Conservation (phyloP, 2,888 invertebrate genomes). For the Ormyrus rosae region DNA sequence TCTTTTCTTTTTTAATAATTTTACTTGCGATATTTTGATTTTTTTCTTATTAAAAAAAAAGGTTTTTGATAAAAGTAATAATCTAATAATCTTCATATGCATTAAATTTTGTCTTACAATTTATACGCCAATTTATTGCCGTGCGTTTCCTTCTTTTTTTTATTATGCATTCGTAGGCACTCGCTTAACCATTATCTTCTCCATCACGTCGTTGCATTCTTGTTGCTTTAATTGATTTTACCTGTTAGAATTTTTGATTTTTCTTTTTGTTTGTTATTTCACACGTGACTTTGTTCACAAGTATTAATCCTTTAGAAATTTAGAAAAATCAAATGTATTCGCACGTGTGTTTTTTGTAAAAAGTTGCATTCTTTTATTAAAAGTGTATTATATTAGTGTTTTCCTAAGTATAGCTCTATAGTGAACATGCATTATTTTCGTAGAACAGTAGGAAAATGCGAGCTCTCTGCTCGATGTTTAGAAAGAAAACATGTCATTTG, state of each 20-base stretch:
- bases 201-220: slow-evolving; percentile 11
- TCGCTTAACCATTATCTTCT: slow-evolving; percentile 42
- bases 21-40: no score
- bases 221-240: neutral
- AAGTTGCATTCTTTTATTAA: neutral
- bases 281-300: slow-evolving; percentile 1
- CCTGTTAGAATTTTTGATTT: neutral
- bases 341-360: slow-evolving; percentile 48
- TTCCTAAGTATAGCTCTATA: neutral
- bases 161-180: slow-evolving; percentile 45
- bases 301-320: slow-evolving; percentile 16
- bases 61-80: no score
- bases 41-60: no score
- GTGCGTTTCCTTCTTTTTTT: slow-evolving; percentile 34
- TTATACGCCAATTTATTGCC: slow-evolving; percentile 36
- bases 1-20: no score
- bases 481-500: neutral
- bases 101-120: neutral
- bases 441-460: neutral
- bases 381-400: neutral
- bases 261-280: neutral
- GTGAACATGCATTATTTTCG: neutral
- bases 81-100: no score
- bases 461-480: neutral
- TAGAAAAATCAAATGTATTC: slow-evolving; percentile 23